Base-by-base conservation (phyloP, 1,140 invertebrate species). In the Agrilus planipennis region DNA sequence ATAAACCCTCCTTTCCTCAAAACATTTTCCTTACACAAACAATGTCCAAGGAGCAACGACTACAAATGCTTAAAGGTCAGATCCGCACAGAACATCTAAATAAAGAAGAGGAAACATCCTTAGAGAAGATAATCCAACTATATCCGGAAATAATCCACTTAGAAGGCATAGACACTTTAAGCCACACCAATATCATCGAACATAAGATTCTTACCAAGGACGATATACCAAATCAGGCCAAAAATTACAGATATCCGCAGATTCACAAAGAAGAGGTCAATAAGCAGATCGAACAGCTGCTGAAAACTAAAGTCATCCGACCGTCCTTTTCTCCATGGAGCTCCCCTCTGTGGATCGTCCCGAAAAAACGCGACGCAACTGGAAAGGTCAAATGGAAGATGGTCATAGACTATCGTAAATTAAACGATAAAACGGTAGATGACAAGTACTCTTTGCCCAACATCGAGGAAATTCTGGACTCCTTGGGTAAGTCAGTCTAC, bases 241-340 rank as follows among this genome's bases (percentile, higher is more conserved):
- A 34, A 34, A 34, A 4, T 4, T 58, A 58, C 25, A 39, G 54
- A 15, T 36, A 55, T 34, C 55, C 52, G 0, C 27, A 51, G 4
- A 19, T 36, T 23, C 42, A 45, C 29, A 54, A 57, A 40, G 45
- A 52, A 38, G 40, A 49, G 34, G 37, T 40, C 21, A 17, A 41
- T 17, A 40, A 34, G 4, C 42, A 44, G 40, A 25, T 44, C 12
- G 18, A 44, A n/a, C 39, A 34, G 42, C 25, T 55, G 45, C 20
- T 53, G 31, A 15, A 41, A 14, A 39, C 53, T 12, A 45, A 39
- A 7, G 47, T 52, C 12, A 54, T 56, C 27, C 44, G 49, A 39
- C 37, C 45, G 39, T 32, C 39, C 22, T 32, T 22, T 20, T 41
- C 39, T 12, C 20, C 12, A 22, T 41, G 39, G 32, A 20, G 12